These are phyloP conservation scores for Plotosus lineatus DNA, from an alignment of 2,113 vertebrate species.

Conservation along the genomic window DNA sequence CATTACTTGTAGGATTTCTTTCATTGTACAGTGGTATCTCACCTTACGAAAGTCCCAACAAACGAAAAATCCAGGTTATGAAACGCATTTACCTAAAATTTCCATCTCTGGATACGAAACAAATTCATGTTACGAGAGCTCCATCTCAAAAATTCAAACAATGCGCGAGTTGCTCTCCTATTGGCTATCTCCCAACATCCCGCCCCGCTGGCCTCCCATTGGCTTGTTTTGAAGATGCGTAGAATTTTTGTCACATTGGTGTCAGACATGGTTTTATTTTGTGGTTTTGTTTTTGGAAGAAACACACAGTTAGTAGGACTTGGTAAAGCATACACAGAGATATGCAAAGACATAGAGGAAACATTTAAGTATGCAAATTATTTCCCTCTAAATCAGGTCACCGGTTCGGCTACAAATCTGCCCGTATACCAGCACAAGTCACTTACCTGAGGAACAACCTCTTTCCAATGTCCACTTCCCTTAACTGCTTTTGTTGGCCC, in stretches of 20 bases:
- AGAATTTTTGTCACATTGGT: not conserved
- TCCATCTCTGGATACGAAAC: too few species aligned
- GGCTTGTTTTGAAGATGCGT: not conserved
- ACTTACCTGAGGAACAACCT: conserved; percentile 80
- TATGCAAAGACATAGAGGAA: not conserved
- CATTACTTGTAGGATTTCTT: not conserved
- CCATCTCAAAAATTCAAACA: too few species aligned
- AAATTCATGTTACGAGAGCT: too few species aligned
- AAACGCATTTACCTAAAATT: too few species aligned
- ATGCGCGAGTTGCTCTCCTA: too few species aligned
- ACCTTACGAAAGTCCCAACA: too few species aligned
- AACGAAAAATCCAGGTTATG: too few species aligned
- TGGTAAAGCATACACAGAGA: too few species aligned
- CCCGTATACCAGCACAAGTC: conserved; percentile 58
- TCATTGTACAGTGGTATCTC: too few species aligned
- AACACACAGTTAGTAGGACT: not conserved
- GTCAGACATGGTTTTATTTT: not conserved
- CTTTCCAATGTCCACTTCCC: conserved; percentile 65
- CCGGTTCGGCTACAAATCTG: not conserved
- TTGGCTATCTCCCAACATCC: too few species aligned
- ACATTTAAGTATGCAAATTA: not conserved
- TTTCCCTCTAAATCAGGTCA: not conserved
- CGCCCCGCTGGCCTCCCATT: too few species aligned
- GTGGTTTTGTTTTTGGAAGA: conserved; percentile 1
- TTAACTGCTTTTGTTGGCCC: conserved; percentile 80